Evolutionary conservation across 2,888 invertebrate species (phyloP).

Genomic region (Villa cingulata): DNA sequence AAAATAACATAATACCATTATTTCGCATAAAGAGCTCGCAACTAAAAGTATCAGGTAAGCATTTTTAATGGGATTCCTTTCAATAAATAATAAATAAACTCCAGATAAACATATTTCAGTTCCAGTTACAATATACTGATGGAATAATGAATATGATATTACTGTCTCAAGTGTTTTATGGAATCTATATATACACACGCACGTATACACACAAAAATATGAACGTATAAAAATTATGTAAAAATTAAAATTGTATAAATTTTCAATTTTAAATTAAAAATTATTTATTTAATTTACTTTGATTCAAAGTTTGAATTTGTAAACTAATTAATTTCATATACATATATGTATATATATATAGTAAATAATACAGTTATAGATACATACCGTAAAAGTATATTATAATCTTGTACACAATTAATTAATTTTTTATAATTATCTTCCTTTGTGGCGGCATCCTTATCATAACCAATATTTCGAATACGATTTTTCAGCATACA

Average conservation of each 20-base stretch:
- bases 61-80: not conserved
- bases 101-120: constrained; percentile 1
- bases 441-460: not conserved
- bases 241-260: too few relatives aligned
- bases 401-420: constrained; percentile 5
- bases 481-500: constrained; percentile 1
- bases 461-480: not conserved
- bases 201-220: too few relatives aligned
- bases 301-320: too few relatives aligned
- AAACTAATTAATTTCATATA: too few relatives aligned
- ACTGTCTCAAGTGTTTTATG: not conserved
- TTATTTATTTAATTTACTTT: too few relatives aligned
- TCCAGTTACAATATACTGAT: constrained; percentile 5
- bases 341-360: too few relatives aligned
- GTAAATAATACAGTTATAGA: too few relatives aligned
- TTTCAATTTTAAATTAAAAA: too few relatives aligned
- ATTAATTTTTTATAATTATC: constrained; percentile 6
- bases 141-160: not conserved
- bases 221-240: too few relatives aligned
- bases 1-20: not conserved
- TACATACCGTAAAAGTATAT: constrained; percentile 1
- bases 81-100: constrained; percentile 5
- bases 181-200: too few relatives aligned
- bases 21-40: not conserved
- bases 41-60: too few relatives aligned